phyloP scores from a whole-genome alignment of 2,113 vertebrate species.

The Morone chrysops region DNA sequence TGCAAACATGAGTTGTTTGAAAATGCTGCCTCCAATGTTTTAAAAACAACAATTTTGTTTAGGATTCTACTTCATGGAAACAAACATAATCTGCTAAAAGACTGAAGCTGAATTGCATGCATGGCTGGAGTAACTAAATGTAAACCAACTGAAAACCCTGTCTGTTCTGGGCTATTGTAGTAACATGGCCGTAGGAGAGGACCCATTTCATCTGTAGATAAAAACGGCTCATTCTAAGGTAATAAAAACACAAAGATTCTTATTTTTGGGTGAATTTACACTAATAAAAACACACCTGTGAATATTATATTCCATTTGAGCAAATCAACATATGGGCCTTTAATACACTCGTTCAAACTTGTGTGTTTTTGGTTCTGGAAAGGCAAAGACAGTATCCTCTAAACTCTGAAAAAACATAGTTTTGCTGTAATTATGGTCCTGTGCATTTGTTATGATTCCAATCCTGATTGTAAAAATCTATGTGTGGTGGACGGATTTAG shows the following conservation, averaged over 20 bases:
- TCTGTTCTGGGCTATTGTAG: too few species aligned
- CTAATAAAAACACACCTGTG: too few species aligned
- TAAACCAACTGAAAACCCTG: not conserved
- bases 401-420: too few species aligned
- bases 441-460: not conserved
- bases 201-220: too few species aligned
- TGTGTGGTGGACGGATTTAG: not conserved
- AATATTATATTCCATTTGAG: too few species aligned
- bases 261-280: too few species aligned
- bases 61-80: not conserved
- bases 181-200: too few species aligned
- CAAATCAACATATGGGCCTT: too few species aligned
- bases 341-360: not conserved
- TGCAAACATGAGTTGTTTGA: not conserved
- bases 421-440: not conserved
- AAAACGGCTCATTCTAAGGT: too few species aligned
- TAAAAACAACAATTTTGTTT: not conserved
- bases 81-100: not conserved
- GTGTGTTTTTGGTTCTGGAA: slow-evolving; percentile 3
- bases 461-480: not conserved
- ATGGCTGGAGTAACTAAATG: not conserved
- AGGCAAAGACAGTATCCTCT: not conserved
- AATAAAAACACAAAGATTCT: too few species aligned
- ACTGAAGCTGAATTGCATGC: not conserved
- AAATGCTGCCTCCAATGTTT: not conserved